These are phyloP conservation scores for Drosophila baimaii DNA, from an alignment of 1,140 invertebrate species.

Conservation along the genomic window DNA sequence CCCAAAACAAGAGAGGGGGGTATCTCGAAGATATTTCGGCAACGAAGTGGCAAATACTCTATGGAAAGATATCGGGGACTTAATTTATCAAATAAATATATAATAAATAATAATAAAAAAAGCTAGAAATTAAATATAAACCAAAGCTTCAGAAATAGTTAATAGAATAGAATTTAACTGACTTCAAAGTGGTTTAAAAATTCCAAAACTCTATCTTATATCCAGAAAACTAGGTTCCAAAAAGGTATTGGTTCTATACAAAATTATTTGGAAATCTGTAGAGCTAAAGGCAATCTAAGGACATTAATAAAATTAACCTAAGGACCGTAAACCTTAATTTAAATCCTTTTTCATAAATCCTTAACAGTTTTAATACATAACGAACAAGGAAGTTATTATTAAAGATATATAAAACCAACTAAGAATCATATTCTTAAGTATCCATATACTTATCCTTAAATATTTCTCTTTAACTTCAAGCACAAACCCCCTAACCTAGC, in stretches of 20 bases:
- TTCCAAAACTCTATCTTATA: not conserved
- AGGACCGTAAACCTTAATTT: too few species aligned
- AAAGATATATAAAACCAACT: not conserved
- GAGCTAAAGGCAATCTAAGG: too few species aligned
- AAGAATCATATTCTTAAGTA: not conserved
- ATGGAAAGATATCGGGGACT: rapidly evolving
- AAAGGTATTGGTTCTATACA: not conserved
- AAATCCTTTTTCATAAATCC: too few species aligned
- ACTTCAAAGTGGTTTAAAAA: not conserved
- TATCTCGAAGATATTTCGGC: too few species aligned
- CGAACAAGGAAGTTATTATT: not conserved
- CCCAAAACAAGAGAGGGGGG: slow-evolving; percentile 23
- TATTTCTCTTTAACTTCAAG: not conserved
- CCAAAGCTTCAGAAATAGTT: not conserved
- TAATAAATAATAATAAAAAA: too few species aligned
- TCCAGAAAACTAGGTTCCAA: too few species aligned
- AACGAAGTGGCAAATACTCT: slow-evolving; percentile 13
- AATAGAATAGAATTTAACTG: not conserved
- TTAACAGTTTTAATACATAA: not conserved
- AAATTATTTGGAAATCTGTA: not conserved
- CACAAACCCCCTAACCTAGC: rapidly evolving
- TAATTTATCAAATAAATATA: not conserved
- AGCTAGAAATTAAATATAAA: not conserved
- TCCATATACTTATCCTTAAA: too few species aligned
- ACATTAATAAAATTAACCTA: too few species aligned